phyloP scores from a whole-genome alignment of 2,113 vertebrate genomes.

The Rhinolophus sinicus region DNA sequence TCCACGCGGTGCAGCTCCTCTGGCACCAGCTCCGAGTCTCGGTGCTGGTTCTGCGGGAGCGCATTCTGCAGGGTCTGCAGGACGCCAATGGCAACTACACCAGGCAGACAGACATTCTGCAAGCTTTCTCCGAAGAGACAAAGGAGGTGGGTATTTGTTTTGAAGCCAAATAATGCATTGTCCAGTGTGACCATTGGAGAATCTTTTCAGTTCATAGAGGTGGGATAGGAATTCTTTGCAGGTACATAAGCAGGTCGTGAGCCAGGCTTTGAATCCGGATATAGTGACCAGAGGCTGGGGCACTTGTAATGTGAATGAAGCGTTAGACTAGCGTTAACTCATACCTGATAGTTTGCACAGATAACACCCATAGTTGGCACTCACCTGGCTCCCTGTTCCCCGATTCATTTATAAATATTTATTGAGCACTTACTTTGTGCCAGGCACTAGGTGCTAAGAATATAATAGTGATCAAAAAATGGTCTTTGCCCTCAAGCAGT shows the following conservation, averaged over 20 bases:
- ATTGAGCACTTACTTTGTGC: background rate
- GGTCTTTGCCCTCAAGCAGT: background rate
- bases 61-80: conserved; percentile 98
- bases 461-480: background rate
- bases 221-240: background rate
- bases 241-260: background rate
- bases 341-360: background rate
- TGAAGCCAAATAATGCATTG: background rate
- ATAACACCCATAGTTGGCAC: background rate
- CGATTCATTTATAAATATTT: conserved; percentile 10
- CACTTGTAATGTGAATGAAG: background rate
- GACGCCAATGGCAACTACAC: conserved; percentile 99
- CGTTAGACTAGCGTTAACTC: background rate
- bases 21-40: conserved; percentile 99
- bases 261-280: background rate
- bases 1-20: conserved; percentile 95
- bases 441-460: background rate
- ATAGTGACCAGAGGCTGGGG: background rate
- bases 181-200: background rate
- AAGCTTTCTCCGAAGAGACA: conserved; percentile 96
- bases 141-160: conserved; percentile 88
- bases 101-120: conserved; percentile 96
- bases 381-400: background rate
- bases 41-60: conserved; percentile 96
- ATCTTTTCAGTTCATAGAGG: background rate